Base-by-base conservation (phyloP, 1,140 invertebrate species). In the Brachionus paranguensis region DNA sequence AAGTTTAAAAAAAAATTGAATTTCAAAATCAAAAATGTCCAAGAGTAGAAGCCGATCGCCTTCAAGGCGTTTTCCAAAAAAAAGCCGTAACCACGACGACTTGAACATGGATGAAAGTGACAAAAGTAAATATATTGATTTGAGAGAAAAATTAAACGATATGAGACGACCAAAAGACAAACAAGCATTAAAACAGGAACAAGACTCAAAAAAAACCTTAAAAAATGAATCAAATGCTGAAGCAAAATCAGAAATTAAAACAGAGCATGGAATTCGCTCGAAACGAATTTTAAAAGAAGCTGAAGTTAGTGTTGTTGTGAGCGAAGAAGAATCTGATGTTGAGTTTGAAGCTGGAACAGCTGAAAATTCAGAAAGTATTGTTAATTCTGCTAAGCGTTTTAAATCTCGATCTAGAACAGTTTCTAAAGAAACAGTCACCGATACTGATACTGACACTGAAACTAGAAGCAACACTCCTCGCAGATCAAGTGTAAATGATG, bases 261-360 rank as follows among this genome's bases (percentile, higher is more conserved):
- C 14, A 29, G 72, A 50, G 24, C 45, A 24, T 20, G 27, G 20
- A 12, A 27, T 27, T 27, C 47, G 47, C 12, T 27, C 72, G 24
- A 50, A 50, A 50, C 55, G 24, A 64, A 53, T 79, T 20, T 17
- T 81, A 60, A 81, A 53, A 20, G 78, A 81, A n/a, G 78, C 78
- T 43, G 78, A 81, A 41, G 53, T 81, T 3, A 81, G 41, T 37
- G 78, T 24, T 14, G 33, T 81, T 3, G 14, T 81, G 11, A 81
- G 78, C 14, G 78, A 81, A 47, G 78, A 81, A 43, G 78, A 81
- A 47, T 47, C 43, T 50, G 45, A 50, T 17, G 33, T 11, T 14
- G 53, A 81, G 45, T 64, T 68, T 7, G 78, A 81, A 45, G 10
- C 24, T 14, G 27, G 53, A 55, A 43, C 50, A 12, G 7, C 5